These are phyloP conservation scores for Trissolcus basalis DNA, from an alignment of 1,140 invertebrate genomes.

Conservation along the genomic window DNA sequence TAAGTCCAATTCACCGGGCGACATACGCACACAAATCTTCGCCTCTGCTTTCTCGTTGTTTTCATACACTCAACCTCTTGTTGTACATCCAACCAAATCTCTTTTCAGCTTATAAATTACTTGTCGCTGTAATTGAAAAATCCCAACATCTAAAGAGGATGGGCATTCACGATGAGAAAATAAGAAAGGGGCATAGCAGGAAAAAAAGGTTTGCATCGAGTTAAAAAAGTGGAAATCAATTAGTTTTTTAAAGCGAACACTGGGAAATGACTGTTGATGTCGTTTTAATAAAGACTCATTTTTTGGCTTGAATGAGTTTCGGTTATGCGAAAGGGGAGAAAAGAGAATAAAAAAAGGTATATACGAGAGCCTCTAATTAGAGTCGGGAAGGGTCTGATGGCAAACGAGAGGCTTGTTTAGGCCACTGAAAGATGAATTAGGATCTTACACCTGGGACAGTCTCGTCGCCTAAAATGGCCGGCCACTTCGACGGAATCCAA, in stretches of 20 bases:
- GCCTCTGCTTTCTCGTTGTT: conserved; percentile 47
- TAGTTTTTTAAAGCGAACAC: conserved; percentile 1
- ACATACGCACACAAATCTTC: background rate
- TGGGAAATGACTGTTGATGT: background rate
- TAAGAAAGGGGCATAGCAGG: background rate
- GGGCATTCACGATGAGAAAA: too few relatives aligned
- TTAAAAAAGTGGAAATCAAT: background rate
- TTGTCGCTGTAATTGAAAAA: too few relatives aligned
- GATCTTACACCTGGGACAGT: conserved; percentile 56
- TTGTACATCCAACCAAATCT: background rate
- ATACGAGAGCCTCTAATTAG: conserved; percentile 51
- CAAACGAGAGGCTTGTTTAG: conserved; percentile 51
- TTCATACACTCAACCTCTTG: conserved; percentile 13
- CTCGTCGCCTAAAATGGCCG: conserved; percentile 44
- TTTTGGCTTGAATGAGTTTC: background rate
- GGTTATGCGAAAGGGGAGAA: background rate
- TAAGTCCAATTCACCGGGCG: conserved; percentile 32
- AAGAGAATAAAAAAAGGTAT: background rate
- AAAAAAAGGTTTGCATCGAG: background rate
- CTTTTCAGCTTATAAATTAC: background rate
- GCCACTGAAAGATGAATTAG: conserved; percentile 55
- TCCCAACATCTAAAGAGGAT: too few relatives aligned
- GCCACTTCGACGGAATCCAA: conserved; percentile 32
- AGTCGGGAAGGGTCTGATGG: conserved; percentile 24
- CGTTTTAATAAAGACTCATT: background rate